Evolutionary conservation across 2,113 vertebrate species (phyloP).

Genomic region (Hypanus sabinus): DNA sequence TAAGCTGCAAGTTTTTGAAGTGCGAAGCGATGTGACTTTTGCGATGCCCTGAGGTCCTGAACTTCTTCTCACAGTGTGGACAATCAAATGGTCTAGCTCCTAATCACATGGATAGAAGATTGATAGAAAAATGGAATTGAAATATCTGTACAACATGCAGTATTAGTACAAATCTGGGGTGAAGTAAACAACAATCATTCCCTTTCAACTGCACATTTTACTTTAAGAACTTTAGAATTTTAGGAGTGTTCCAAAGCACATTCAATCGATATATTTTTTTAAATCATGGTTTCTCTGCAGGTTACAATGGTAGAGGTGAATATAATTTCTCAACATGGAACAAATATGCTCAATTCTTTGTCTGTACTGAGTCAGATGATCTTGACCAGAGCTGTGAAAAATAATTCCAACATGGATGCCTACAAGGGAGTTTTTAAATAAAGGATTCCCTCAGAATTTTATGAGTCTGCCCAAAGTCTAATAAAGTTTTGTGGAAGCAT

Average conservation of each 20-base stretch:
- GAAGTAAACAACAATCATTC: neutral
- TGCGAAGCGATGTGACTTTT: constrained; percentile 95
- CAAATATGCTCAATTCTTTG: neutral
- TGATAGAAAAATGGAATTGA: neutral
- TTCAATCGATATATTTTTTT: neutral
- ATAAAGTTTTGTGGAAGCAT: neutral
- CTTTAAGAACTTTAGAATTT: neutral
- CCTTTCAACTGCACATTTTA: neutral
- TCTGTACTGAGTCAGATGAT: neutral
- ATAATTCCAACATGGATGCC: neutral
- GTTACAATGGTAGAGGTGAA: neutral
- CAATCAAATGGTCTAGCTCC: constrained; percentile 91
- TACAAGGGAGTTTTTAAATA: neutral
- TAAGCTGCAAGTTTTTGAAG: constrained; percentile 82
- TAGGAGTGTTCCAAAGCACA: neutral
- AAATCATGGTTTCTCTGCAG: neutral
- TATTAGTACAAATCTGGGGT: neutral
- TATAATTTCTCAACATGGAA: neutral
- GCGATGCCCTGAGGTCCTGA: constrained; percentile 89
- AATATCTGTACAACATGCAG: neutral
- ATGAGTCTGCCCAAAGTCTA: neutral
- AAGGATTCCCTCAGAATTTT: neutral
- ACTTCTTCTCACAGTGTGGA: constrained; percentile 96
- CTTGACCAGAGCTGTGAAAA: neutral
- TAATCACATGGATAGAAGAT: constrained; percentile 45